Percentiles rank a stretch among this genome's conserved stretches.
phyloP scores from a whole-genome alignment of 2,113 vertebrate genomes.

The Trachemys scripta region DNA sequence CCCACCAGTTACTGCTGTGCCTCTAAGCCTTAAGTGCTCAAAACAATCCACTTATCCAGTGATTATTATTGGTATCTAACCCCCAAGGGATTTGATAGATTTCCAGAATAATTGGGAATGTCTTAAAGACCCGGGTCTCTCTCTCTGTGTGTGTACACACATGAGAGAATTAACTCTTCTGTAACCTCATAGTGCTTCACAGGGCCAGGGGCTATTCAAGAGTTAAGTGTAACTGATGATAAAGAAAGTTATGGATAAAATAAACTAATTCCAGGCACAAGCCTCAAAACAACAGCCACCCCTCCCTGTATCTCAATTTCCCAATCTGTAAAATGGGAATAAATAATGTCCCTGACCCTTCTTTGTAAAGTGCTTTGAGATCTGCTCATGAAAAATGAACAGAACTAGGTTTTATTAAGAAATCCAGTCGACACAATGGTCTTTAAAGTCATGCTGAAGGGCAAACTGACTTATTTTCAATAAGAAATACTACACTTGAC shows the following conservation, averaged over 20 bases:
- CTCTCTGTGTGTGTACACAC: not conserved
- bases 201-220: not conserved
- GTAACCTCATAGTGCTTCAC: not conserved
- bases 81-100: not conserved
- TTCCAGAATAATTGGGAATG: not conserved
- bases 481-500: not conserved
- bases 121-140: rapidly evolving
- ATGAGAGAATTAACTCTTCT: not conserved
- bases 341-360: not conserved
- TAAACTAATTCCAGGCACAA: not conserved
- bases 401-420: not conserved
- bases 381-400: not conserved
- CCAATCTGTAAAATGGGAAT: not conserved
- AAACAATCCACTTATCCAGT: constrained; percentile 12
- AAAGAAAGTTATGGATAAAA: not conserved
- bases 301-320: not conserved
- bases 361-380: not conserved
- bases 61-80: constrained; percentile 28
- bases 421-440: not conserved
- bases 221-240: not conserved
- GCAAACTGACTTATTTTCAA: not conserved
- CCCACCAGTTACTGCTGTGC: not conserved
- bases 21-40: constrained; percentile 66
- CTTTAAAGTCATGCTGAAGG: not conserved
- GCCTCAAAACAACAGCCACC: not conserved